These are phyloP conservation scores for Calidris pygmaea DNA, from an alignment of 2,113 vertebrate genomes.

Conservation along the genomic window DNA sequence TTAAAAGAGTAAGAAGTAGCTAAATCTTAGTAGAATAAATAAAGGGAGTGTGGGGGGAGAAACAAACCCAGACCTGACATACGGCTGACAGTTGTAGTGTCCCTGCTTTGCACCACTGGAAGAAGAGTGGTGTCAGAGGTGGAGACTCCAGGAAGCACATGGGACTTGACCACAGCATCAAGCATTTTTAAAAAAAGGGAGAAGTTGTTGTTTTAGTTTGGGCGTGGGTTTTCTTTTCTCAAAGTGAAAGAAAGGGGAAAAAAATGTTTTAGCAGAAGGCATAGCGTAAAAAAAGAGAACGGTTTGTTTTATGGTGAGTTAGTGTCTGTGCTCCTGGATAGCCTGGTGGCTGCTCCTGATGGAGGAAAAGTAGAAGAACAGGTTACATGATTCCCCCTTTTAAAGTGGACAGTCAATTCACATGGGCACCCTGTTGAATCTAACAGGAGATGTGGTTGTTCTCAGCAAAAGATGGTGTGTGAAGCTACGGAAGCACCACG, in stretches of 20 bases:
- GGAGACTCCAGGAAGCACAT: background rate
- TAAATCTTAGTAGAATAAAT: background rate
- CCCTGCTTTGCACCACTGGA: background rate
- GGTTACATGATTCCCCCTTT: background rate
- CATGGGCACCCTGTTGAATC: background rate
- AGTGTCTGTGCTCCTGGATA: background rate
- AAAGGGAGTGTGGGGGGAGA: accelerated
- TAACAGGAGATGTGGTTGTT: background rate
- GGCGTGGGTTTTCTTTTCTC: background rate
- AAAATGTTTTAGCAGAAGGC: background rate
- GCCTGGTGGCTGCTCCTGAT: background rate
- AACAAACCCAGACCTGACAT: background rate
- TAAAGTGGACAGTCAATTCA: background rate
- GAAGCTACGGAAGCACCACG: background rate
- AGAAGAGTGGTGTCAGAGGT: background rate
- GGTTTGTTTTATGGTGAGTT: background rate
- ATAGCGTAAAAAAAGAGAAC: background rate
- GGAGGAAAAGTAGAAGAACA: background rate
- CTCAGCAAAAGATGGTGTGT: background rate
- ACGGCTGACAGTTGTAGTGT: accelerated
- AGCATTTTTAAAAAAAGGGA: background rate
- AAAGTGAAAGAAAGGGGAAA: accelerated
- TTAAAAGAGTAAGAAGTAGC: background rate
- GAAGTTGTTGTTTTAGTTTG: background rate
- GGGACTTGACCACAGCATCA: accelerated